Evolutionary conservation across 2,113 vertebrate genomes (phyloP).

Genomic region (Halichoerus grypus): DNA sequence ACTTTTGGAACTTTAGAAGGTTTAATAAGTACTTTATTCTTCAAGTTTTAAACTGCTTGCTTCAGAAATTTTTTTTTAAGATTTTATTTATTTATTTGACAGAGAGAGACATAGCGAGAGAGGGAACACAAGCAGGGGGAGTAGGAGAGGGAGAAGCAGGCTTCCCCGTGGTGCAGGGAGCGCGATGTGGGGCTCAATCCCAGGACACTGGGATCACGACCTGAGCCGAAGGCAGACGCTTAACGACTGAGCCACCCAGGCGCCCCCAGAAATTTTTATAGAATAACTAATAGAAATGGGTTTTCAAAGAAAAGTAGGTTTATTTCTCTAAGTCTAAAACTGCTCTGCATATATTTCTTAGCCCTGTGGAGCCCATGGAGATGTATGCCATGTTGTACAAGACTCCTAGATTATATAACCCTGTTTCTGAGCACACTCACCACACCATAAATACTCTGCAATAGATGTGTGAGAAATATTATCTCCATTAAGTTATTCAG

Average conservation of each 20-base stretch:
- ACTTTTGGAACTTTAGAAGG: background rate
- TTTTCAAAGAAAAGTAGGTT: conserved; percentile 51
- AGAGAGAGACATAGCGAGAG: too few species aligned
- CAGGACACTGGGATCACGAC: too few species aligned
- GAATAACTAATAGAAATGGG: conserved; percentile 26
- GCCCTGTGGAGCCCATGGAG: background rate
- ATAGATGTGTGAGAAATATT: background rate
- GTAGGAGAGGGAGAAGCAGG: too few species aligned
- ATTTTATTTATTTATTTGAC: too few species aligned
- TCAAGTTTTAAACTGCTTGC: background rate
- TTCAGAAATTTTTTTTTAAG: background rate
- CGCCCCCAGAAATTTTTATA: background rate
- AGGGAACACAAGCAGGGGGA: too few species aligned
- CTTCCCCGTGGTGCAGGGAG: too few species aligned
- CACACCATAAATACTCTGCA: background rate
- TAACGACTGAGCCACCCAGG: too few species aligned
- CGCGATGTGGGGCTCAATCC: too few species aligned
- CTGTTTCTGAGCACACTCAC: background rate
- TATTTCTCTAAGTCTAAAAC: conserved; percentile 28
- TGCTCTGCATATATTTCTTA: background rate
- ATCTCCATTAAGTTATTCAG: conserved; percentile 17
- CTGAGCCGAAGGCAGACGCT: too few species aligned
- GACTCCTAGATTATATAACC: background rate
- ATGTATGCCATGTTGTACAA: background rate
- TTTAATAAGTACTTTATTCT: conserved; percentile 8